Conservation (phyloP, 2,888 invertebrate species). For the Diploptera punctata region DNA sequence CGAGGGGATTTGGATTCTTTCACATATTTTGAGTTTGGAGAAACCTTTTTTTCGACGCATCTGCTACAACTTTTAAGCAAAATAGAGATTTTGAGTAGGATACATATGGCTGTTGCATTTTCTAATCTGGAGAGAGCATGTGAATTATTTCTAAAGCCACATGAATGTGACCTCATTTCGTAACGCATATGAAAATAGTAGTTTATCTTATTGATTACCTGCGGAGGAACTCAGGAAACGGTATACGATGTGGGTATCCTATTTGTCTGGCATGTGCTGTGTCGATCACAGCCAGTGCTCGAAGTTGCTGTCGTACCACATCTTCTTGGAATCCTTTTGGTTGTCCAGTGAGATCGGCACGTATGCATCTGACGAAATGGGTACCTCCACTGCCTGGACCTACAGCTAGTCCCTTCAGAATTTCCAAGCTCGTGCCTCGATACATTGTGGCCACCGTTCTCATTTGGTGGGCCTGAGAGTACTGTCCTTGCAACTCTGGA, state of each 20-base stretch:
- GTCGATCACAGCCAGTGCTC: conserved; percentile 82
- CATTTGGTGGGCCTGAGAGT: conserved; percentile 86
- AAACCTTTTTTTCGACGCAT: too few species aligned
- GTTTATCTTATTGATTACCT: too few species aligned
- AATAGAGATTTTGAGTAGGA: too few species aligned
- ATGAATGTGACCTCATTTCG: too few species aligned
- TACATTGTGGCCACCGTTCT: conserved; percentile 85
- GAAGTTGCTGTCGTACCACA: conserved; percentile 80
- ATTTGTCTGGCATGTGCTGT: conserved; percentile 85
- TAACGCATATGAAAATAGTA: too few species aligned
- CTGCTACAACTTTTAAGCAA: too few species aligned
- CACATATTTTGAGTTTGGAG: too few species aligned
- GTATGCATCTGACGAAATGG: conserved; percentile 90
- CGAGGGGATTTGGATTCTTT: too few species aligned
- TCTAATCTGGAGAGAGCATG: too few species aligned
- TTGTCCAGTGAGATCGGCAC: conserved; percentile 77
- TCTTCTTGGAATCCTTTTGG: conserved; percentile 69
- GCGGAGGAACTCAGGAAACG: conserved; percentile 85
- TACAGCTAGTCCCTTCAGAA: conserved; percentile 81
- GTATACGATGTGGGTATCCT: conserved; percentile 85
- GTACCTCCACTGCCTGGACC: conserved; percentile 73
- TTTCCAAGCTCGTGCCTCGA: conserved; percentile 82
- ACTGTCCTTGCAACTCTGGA: conserved; percentile 75
- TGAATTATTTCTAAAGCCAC: too few species aligned
- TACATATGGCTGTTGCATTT: too few species aligned